A percentile compares a stretch with the other conserved stretches of the same genome.
Evolutionary conservation across 2,888 invertebrate species (phyloP).

Genomic region (Prenolepis imparis): DNA sequence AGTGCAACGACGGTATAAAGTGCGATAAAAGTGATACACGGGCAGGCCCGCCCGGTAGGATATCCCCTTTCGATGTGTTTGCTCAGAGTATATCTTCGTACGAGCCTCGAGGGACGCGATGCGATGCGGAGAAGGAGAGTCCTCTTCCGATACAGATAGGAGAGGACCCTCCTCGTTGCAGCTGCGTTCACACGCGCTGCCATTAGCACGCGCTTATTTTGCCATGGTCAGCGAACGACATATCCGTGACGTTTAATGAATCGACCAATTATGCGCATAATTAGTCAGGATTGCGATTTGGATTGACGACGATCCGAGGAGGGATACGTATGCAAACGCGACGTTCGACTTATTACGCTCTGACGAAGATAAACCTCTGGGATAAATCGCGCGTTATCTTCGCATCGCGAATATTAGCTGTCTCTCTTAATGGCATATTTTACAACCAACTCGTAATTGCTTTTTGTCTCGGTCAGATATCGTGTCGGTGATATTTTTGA

Average conservation of each 20-base stretch:
- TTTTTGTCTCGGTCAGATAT: not conserved
- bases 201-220: constrained; percentile 49
- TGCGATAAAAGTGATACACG: constrained; percentile 61
- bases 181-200: constrained; percentile 77
- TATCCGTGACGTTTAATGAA: constrained; percentile 25
- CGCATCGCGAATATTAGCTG: not conserved
- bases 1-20: constrained; percentile 23
- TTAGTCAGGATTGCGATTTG: constrained; percentile 42
- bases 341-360: not conserved
- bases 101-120: constrained; percentile 68
- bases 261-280: constrained; percentile 38
- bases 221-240: constrained; percentile 37
- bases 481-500: not conserved
- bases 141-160: constrained; percentile 49
- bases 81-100: constrained; percentile 76
- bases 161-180: constrained; percentile 65
- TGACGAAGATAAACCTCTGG: not conserved
- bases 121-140: constrained; percentile 65
- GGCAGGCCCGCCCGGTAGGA: constrained; percentile 69
- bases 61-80: constrained; percentile 75
- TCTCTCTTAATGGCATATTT: not conserved
- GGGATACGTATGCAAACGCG: constrained; percentile 20
- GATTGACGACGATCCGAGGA: not conserved
- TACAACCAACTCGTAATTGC: not conserved
- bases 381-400: not conserved